A percentile compares a stretch with the other conserved stretches of the same genome.
These are phyloP conservation scores for Xenus cinereus DNA, from an alignment of 2,113 vertebrate genomes.

Conservation along the genomic window DNA sequence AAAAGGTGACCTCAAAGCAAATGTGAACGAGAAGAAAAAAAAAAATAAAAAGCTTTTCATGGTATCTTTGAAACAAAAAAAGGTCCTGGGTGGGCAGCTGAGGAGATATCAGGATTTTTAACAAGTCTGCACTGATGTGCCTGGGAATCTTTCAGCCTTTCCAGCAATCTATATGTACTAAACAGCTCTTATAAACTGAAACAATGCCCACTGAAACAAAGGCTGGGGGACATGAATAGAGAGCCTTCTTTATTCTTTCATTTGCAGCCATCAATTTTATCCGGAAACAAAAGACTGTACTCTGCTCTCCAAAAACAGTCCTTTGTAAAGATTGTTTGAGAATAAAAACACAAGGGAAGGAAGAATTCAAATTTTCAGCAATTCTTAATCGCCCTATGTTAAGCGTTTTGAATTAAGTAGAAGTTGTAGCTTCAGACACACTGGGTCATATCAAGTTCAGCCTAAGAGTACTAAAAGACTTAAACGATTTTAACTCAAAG, in stretches of 20 bases:
- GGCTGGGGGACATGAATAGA: conserved; percentile 46
- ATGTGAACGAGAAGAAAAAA: background rate
- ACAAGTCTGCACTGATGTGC: background rate
- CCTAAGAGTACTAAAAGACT: conserved; percentile 19
- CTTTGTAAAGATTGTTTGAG: conserved; percentile 57
- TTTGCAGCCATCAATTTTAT: conserved; percentile 61
- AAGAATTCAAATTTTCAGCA: conserved; percentile 57
- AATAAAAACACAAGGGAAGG: conserved; percentile 54
- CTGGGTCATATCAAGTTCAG: conserved; percentile 56
- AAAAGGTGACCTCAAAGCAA: conserved; percentile 1
- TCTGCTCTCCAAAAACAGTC: conserved; percentile 57
- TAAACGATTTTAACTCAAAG: conserved; percentile 12
- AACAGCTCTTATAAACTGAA: conserved; percentile 51
- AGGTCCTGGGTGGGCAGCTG: background rate
- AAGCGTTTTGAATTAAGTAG: conserved; percentile 57
- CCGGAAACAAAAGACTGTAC: conserved; percentile 65
- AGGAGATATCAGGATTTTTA: conserved; percentile 10
- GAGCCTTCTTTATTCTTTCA: conserved; percentile 55
- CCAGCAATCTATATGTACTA: conserved; percentile 47
- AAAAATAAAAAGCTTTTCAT: background rate
- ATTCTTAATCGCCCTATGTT: conserved; percentile 38
- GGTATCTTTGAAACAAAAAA: conserved; percentile 25
- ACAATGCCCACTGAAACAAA: conserved; percentile 62
- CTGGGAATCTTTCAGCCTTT: conserved; percentile 48
- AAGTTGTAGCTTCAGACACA: conserved; percentile 26